Conservation (phyloP, 2,113 vertebrate genomes). For the Colistium nudipinnis region DNA sequence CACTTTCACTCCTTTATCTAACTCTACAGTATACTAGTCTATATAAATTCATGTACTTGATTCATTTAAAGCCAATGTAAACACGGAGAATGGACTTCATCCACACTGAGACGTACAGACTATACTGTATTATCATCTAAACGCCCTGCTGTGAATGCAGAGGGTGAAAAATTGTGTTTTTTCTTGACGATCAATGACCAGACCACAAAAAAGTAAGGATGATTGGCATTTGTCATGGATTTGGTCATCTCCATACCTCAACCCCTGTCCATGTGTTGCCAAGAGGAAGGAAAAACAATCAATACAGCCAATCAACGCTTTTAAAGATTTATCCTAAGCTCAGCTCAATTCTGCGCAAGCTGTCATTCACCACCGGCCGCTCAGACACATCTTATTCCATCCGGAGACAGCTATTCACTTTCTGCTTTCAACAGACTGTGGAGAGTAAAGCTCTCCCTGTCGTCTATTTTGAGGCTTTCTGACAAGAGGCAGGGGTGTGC, state of each 20-base stretch:
- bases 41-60: not conserved
- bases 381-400: slow-evolving; percentile 58
- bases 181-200: slow-evolving; percentile 41
- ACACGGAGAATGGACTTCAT: not conserved
- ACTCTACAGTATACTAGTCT: not conserved
- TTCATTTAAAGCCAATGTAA: not conserved
- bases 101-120: not conserved
- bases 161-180: slow-evolving; percentile 1
- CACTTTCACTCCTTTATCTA: too few relatives aligned
- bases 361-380: slow-evolving; percentile 70
- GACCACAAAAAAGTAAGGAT: slow-evolving; percentile 32
- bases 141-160: slow-evolving; percentile 3
- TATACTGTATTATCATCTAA: slow-evolving; percentile 21
- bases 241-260: slow-evolving; percentile 61
- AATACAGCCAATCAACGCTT: slow-evolving; percentile 72
- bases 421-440: slow-evolving; percentile 45
- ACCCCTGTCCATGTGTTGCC: slow-evolving; percentile 29
- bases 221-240: slow-evolving; percentile 68
- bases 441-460: slow-evolving; percentile 44
- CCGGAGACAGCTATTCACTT: slow-evolving; percentile 61
- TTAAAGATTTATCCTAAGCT: slow-evolving; percentile 65
- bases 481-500: slow-evolving; percentile 47
- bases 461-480: slow-evolving; percentile 54
- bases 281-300: slow-evolving; percentile 51
- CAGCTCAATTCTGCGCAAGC: slow-evolving; percentile 52